phyloP scores from a whole-genome alignment of 1,140 invertebrate genomes.

The Bombus soroeensis region DNA sequence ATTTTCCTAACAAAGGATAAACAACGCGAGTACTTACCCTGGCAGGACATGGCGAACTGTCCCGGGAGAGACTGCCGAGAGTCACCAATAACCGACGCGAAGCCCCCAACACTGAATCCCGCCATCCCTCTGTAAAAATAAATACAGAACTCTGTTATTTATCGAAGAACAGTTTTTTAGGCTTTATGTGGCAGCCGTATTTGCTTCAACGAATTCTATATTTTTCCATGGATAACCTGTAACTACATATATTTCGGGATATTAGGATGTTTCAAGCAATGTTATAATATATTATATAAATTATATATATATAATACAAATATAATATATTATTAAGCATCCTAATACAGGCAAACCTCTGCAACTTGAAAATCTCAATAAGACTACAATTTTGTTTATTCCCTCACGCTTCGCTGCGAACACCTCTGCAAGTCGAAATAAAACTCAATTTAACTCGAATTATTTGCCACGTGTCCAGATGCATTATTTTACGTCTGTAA shows the following conservation, averaged over 20 bases:
- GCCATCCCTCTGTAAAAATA: conserved; percentile 81
- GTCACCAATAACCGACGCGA: conserved; percentile 79
- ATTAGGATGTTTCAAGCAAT: neutral
- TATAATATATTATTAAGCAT: no score
- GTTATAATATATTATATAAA: no score
- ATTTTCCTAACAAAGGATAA: conserved; percentile 46
- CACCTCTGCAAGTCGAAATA: no score
- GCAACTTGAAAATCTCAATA: no score
- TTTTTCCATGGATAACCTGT: neutral
- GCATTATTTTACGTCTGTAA: no score
- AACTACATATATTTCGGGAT: neutral
- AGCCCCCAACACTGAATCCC: conserved; percentile 81
- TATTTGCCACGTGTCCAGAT: no score
- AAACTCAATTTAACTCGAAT: no score
- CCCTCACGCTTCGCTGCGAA: no score
- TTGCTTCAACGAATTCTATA: neutral
- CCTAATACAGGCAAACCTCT: no score
- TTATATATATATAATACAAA: no score
- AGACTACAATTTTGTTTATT: no score
- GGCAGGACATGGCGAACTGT: conserved; percentile 75
- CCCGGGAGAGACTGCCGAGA: conserved; percentile 81
- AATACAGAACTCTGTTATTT: conserved; percentile 60
- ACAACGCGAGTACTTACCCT: conserved; percentile 74
- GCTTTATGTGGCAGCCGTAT: neutral
- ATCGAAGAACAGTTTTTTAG: conserved; percentile 28